A percentile compares a stretch with the other conserved stretches of the same genome.
Conservation (phyloP, 2,888 invertebrate genomes). For the Blastobasis adustella region DNA sequence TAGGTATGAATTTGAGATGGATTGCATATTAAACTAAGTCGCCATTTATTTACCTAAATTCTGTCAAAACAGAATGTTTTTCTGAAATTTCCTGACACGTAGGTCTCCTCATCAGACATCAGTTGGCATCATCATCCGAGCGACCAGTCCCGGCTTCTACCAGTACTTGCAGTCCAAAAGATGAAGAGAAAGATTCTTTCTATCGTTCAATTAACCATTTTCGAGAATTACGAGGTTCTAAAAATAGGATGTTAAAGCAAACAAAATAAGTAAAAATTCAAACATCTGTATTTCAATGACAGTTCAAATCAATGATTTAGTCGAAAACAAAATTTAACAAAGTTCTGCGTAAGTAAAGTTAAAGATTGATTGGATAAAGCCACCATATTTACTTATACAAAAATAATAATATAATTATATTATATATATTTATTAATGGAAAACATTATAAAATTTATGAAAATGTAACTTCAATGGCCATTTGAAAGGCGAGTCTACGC, state of each 20-base stretch:
- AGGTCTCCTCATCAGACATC: too few relatives aligned
- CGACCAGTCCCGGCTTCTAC: too few relatives aligned
- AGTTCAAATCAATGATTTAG: conserved; percentile 67
- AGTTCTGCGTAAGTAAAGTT: conserved; percentile 53
- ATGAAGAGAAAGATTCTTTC: too few relatives aligned
- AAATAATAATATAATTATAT: conserved; percentile 19
- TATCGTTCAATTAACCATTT: too few relatives aligned
- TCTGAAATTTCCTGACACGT: too few relatives aligned
- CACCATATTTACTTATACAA: conserved; percentile 27
- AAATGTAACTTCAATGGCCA: conserved; percentile 24
- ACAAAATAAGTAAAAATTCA: conserved; percentile 51
- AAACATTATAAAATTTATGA: conserved; percentile 42
- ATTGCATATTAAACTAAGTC: too few relatives aligned
- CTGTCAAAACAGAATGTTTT: too few relatives aligned
- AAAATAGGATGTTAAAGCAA: conserved; percentile 20
- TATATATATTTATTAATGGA: conserved; percentile 16
- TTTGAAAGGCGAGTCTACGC: conserved; percentile 12
- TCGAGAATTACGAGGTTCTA: too few relatives aligned
- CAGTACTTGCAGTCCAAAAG: too few relatives aligned
- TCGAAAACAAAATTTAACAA: conserved; percentile 71
- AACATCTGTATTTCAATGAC: conserved; percentile 71
- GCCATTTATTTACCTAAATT: too few relatives aligned
- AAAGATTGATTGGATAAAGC: conserved; percentile 67
- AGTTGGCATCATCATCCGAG: too few relatives aligned
- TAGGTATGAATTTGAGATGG: too few relatives aligned